phyloP scores from a whole-genome alignment of 2,797 vertebrate genomes.

The Malurus leucopterus region DNA sequence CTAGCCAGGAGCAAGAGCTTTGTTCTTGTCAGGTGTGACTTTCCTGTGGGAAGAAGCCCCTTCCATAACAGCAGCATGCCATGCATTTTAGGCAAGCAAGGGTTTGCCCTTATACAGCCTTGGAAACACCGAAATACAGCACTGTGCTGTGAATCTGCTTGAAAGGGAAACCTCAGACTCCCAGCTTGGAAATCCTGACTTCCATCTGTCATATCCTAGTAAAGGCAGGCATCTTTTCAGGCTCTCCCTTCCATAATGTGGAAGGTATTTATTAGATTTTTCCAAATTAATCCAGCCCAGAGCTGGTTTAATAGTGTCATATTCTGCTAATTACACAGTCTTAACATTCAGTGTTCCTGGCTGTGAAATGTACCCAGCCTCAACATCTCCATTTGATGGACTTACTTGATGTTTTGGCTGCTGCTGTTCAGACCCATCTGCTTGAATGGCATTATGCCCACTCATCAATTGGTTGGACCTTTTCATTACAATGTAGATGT shows the following conservation, averaged over 20 bases:
- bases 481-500: conserved; percentile 48
- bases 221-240: background rate
- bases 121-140: background rate
- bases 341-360: background rate
- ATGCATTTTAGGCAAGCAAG: background rate
- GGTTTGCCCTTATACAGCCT: background rate
- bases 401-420: conserved; percentile 47
- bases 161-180: background rate
- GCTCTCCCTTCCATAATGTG: background rate
- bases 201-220: background rate
- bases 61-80: background rate
- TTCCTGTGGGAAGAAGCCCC: background rate
- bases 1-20: background rate
- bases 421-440: conserved; percentile 44
- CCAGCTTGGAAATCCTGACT: background rate
- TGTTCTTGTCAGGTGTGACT: background rate
- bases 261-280: conserved; percentile 38
- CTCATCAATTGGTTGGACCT: conserved; percentile 41
- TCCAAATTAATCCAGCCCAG: conserved; percentile 44
- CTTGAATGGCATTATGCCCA: conserved; percentile 42
- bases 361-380: conserved; percentile 47
- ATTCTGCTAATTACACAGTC: conserved; percentile 46
- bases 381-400: conserved; percentile 47
- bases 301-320: conserved; percentile 36
- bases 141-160: background rate